These are phyloP conservation scores for Buteo buteo DNA, from an alignment of 2,113 vertebrate species.

Conservation along the genomic window DNA sequence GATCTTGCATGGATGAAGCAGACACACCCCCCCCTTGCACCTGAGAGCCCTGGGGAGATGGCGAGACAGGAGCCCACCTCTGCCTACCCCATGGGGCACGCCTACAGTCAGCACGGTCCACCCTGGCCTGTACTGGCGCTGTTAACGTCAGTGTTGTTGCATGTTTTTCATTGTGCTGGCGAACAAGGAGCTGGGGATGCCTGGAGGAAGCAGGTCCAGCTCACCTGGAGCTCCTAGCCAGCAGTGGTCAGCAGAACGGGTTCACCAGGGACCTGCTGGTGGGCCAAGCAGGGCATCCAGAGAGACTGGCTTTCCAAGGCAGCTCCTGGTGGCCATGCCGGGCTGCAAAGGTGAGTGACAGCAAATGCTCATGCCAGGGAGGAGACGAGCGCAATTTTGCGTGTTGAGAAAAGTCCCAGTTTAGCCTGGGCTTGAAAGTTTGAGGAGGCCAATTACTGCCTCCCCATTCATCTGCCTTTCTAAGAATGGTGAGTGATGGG, in stretches of 20 bases:
- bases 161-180: neutral
- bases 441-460: neutral
- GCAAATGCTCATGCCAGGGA: rapidly evolving
- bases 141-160: neutral
- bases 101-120: neutral
- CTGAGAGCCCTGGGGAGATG: neutral
- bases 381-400: rapidly evolving
- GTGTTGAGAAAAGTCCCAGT: neutral
- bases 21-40: no score
- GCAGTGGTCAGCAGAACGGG: neutral
- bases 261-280: neutral
- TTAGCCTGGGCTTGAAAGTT: neutral
- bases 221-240: neutral
- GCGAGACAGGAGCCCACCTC: neutral
- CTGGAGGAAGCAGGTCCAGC: neutral
- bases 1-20: neutral
- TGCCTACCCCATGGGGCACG: neutral
- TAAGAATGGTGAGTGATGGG: conserved; percentile 8
- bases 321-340: neutral
- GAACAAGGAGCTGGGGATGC: neutral
- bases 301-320: neutral
- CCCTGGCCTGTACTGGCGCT: neutral
- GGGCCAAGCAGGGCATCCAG: neutral
- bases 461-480: neutral
- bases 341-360: rapidly evolving